Evolutionary conservation across 1,140 invertebrate genomes (phyloP), one percentile per base, ranked within the genome.

Genomic region (Epicauta chinensis): DNA sequence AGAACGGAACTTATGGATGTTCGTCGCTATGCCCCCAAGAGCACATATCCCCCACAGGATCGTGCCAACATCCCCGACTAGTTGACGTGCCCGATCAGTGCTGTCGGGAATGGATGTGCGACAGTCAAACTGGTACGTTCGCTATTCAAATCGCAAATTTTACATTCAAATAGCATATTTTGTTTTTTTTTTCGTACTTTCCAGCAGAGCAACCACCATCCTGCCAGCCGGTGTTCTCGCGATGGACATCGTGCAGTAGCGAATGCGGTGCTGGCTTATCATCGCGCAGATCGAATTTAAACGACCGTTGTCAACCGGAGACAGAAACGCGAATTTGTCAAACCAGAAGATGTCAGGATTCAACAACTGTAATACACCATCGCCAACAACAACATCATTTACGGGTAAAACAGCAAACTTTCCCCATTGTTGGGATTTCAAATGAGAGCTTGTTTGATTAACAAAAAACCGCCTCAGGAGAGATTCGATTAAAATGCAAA

Each of bases 101-200:
- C 63, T 87, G 84, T 64, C 72, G 81, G 48, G 81, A 86, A 67
- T 87, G 84, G 84, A 78, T 83, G 63, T 87, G 84, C 68, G 81
- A 81, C 64, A 76, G 75, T 57, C 74, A 76, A 60, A 73, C 74
- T 71, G 76, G 78, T 63, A 54, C 16, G 48, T 40, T 16, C 2
- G 7, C 30, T 30, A 46, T 16, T 32, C n/a, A 32, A 36, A 46
- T 10, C 6, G 29, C 39, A 43, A 43, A 43, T 11, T n/a, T 14
- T 0, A 34, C 6, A 34, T 16, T 29, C 41, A 16, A 40, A 14
- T 40, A 16, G 14, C 12, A 43, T n/a, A n/a, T n/a, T 47, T 30
- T 17, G 36, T 12, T 23, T 39, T 48, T 37, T 48, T 4, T 34
- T 11, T 34, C 5, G 3, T 9, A 9, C 12, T 15, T 58, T 57